These are phyloP conservation scores for Apis cerana DNA, from an alignment of 1,140 invertebrate genomes.

Conservation along the genomic window DNA sequence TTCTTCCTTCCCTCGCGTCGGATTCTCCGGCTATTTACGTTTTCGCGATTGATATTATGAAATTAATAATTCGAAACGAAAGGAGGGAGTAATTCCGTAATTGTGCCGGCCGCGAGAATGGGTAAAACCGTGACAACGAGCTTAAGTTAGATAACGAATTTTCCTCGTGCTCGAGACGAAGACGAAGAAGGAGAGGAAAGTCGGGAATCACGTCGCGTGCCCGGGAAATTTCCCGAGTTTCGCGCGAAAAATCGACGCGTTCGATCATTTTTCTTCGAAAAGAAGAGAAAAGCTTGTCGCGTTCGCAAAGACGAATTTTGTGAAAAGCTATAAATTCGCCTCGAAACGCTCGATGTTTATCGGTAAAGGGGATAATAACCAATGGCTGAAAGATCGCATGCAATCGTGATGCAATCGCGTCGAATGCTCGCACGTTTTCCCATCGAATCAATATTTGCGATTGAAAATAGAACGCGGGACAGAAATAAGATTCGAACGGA, in stretches of 20 bases:
- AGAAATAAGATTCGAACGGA: constrained; percentile 2
- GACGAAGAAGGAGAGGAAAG: constrained; percentile 5
- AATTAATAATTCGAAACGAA: too few relatives aligned
- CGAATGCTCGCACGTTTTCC: constrained; percentile 8
- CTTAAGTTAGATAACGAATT: background rate
- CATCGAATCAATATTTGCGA: constrained; percentile 30
- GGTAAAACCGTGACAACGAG: constrained; percentile 16
- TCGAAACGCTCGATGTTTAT: constrained; percentile 33
- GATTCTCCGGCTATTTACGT: background rate
- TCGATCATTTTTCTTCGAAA: background rate
- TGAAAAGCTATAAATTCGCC: constrained; percentile 25
- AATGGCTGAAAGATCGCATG: background rate
- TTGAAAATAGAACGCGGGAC: constrained; percentile 18
- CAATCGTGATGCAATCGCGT: constrained; percentile 33
- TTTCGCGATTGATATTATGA: too few relatives aligned
- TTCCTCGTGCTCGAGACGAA: background rate
- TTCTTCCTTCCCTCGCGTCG: background rate
- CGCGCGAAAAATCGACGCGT: background rate
- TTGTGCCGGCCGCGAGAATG: background rate
- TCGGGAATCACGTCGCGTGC: constrained; percentile 31
- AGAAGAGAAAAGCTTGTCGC: background rate
- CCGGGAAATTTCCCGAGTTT: constrained; percentile 35
- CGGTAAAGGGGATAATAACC: background rate
- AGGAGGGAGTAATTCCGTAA: background rate
- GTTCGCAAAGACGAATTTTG: constrained; percentile 14